A percentile compares a stretch with the other conserved stretches of the same genome.
These are phyloP conservation scores for Invenusta paracnida DNA, from an alignment of 2,888 invertebrate genomes.

Conservation along the genomic window DNA sequence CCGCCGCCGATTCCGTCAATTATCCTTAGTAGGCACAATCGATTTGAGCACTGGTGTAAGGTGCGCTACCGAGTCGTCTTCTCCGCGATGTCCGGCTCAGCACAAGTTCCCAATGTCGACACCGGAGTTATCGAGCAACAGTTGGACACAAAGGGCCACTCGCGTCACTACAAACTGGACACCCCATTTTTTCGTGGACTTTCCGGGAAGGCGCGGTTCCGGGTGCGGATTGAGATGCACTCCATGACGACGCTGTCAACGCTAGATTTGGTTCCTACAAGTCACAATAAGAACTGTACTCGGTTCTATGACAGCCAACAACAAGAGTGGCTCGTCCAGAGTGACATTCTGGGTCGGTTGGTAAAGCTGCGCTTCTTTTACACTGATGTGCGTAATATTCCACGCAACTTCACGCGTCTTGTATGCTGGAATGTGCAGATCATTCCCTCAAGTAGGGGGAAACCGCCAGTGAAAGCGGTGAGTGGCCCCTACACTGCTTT, in stretches of 20 bases:
- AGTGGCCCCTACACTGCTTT: conserved; percentile 39
- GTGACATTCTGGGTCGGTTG: conserved; percentile 73
- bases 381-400: conserved; percentile 42
- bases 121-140: conserved; percentile 42
- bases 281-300: conserved; percentile 51
- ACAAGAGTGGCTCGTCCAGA: conserved; percentile 73
- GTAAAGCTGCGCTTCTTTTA: conserved; percentile 69
- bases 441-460: conserved; percentile 31
- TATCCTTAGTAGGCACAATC: conserved; percentile 38
- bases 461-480: conserved; percentile 35
- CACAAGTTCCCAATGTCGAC: too few species aligned
- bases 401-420: conserved; percentile 33
- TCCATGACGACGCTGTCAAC: conserved; percentile 71
- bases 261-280: conserved; percentile 59
- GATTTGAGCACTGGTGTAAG: conserved; percentile 70
- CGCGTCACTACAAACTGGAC: conserved; percentile 14
- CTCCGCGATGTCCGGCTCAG: not conserved
- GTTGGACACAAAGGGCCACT: conserved; percentile 41
- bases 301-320: conserved; percentile 76
- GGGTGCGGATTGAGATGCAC: conserved; percentile 71
- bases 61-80: conserved; percentile 67
- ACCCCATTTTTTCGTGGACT: conserved; percentile 34
- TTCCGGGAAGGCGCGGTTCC: conserved; percentile 57
- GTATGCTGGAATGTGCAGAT: conserved; percentile 41
- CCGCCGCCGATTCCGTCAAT: not conserved